These are phyloP conservation scores for Todus mexicanus DNA, from an alignment of 2,797 vertebrate genomes.

Conservation along the genomic window DNA sequence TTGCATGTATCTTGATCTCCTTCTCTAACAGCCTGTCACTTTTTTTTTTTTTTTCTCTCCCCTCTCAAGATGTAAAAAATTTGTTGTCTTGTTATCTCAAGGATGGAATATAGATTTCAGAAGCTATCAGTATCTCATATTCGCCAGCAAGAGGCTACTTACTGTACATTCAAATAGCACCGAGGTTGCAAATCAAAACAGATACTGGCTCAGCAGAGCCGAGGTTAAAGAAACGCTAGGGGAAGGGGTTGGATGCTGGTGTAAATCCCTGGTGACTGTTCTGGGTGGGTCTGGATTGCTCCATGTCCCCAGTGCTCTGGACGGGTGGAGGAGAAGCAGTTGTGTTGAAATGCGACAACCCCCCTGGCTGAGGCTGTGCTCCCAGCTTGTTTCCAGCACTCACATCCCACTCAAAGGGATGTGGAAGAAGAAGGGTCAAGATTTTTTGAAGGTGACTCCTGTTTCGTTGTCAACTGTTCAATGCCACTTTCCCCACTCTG, in stretches of 20 bases:
- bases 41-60: too few species aligned
- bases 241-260: background rate
- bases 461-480: background rate
- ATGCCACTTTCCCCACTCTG: fast-evolving
- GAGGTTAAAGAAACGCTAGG: background rate
- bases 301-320: background rate
- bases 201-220: background rate
- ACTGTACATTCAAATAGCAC: background rate
- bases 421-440: background rate
- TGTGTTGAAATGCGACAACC: fast-evolving
- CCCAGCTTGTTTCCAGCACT: background rate
- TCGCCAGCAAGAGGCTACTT: background rate
- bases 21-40: background rate
- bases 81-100: background rate
- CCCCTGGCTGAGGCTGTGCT: fast-evolving
- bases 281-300: background rate
- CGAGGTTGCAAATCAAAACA: background rate
- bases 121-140: background rate
- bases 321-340: background rate
- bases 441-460: background rate
- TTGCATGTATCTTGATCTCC: background rate
- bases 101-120: slow-evolving; percentile 23
- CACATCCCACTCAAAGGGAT: background rate
- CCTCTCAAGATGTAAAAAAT: background rate
- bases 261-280: background rate